A percentile compares a stretch with the other conserved stretches of the same genome.
Evolutionary conservation across 30 jellyfish, hydroid and myxozoan genomes (phyloP).

Genomic region (Aurelia aurita): DNA sequence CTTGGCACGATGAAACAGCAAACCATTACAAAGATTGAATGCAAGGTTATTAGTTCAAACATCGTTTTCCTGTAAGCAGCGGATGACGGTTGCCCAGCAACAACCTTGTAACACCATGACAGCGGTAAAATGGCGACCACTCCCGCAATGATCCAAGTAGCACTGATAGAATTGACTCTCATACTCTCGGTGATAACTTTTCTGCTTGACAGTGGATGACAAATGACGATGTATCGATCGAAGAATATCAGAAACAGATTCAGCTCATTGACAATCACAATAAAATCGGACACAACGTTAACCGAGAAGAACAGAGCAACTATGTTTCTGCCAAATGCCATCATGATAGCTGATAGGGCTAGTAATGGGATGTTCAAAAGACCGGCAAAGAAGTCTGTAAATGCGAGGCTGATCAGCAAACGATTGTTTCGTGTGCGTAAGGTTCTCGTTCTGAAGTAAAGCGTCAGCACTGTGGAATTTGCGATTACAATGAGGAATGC

Average conservation of each 20-base stretch:
- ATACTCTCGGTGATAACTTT: slow-evolving; percentile 38
- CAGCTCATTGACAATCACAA: slow-evolving; percentile 60
- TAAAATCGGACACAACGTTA: slow-evolving; percentile 59
- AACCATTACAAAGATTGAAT: slow-evolving; percentile 49
- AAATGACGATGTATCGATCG: slow-evolving; percentile 64
- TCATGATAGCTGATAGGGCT: slow-evolving; percentile 43
- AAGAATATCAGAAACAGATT: slow-evolving; percentile 60
- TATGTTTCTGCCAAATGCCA: background rate
- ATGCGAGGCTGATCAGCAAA: slow-evolving; percentile 66
- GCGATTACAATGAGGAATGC: slow-evolving; percentile 52
- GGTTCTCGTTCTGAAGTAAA: slow-evolving; percentile 48
- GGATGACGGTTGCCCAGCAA: slow-evolving; percentile 34
- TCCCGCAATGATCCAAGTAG: slow-evolving; percentile 37
- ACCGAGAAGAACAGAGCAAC: slow-evolving; percentile 41
- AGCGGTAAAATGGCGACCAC: slow-evolving; percentile 60
- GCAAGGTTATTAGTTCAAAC: slow-evolving; percentile 47
- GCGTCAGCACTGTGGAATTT: slow-evolving; percentile 30
- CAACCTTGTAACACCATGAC: slow-evolving; percentile 72
- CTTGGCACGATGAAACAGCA: slow-evolving; percentile 75
- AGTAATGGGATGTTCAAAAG: slow-evolving; percentile 51
- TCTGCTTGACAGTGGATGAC: slow-evolving; percentile 68
- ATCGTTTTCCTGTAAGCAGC: slow-evolving; percentile 14
- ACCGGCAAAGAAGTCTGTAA: slow-evolving; percentile 64
- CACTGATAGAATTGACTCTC: slow-evolving; percentile 1
- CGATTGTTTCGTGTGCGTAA: slow-evolving; percentile 61